Conservation (phyloP, 2,888 invertebrate species). For the Myathropa florea region DNA sequence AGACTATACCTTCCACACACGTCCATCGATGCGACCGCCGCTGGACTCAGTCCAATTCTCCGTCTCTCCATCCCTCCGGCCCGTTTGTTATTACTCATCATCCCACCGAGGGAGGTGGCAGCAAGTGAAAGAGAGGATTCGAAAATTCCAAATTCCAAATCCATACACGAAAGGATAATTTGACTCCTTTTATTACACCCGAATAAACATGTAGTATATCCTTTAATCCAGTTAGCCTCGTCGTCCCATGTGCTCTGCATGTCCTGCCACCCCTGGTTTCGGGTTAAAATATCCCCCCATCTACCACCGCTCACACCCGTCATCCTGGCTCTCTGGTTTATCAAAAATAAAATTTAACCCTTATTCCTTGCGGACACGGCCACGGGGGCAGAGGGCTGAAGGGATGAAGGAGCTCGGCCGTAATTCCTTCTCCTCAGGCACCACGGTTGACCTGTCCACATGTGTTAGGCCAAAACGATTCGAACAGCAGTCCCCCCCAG, state of each 20-base stretch:
- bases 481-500: slow-evolving; percentile 14
- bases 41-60: slow-evolving; percentile 29
- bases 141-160: slow-evolving; percentile 66
- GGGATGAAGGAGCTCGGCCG: slow-evolving; percentile 10
- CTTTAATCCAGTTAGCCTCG: slow-evolving; percentile 69
- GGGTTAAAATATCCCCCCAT: background rate
- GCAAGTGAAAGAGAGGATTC: slow-evolving; percentile 2
- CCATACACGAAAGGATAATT: slow-evolving; percentile 70
- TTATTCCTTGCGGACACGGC: slow-evolving; percentile 16
- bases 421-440: slow-evolving; percentile 58
- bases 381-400: background rate
- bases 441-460: slow-evolving; percentile 68
- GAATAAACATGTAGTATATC: slow-evolving; percentile 71
- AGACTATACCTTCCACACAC: background rate
- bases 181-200: slow-evolving; percentile 71
- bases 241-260: slow-evolving; percentile 59
- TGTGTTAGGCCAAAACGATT: slow-evolving; percentile 65
- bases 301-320: background rate
- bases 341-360: slow-evolving; percentile 70
- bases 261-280: background rate
- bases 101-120: background rate
- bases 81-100: slow-evolving; percentile 43
- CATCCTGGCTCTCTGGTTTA: slow-evolving; percentile 57
- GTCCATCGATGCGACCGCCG: background rate
- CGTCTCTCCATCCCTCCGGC: slow-evolving; percentile 7